Conservation (phyloP, 2,113 vertebrate species). For the Cheilinus undulatus region DNA sequence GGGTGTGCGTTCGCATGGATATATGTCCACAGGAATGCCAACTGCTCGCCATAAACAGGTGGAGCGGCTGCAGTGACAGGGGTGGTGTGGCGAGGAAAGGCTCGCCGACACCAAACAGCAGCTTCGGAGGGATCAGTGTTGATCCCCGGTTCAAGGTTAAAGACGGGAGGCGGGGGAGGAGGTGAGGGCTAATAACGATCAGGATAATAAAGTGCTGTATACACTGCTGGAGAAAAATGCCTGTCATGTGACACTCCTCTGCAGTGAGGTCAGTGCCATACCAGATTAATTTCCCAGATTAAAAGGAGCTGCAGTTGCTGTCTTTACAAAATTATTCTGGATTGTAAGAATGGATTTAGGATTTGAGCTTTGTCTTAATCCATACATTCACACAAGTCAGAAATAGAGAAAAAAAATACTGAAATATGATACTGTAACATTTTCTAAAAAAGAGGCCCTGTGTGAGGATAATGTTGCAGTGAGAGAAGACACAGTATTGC, state of each 20-base stretch:
- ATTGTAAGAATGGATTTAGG: too few relatives aligned
- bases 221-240: background rate
- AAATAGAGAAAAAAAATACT: background rate
- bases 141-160: slow-evolving; percentile 55
- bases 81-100: slow-evolving; percentile 2
- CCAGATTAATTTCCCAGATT: background rate
- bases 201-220: background rate
- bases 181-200: background rate
- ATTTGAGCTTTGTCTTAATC: background rate
- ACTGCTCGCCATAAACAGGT: slow-evolving; percentile 53
- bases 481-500: too few relatives aligned
- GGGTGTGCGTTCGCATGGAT: slow-evolving; percentile 12
- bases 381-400: background rate
- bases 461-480: too few relatives aligned
- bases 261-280: background rate
- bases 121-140: slow-evolving; percentile 39
- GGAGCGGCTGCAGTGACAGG: slow-evolving; percentile 18
- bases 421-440: too few relatives aligned
- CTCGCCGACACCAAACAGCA: slow-evolving; percentile 27
- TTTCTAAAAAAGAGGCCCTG: too few relatives aligned
- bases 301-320: background rate
- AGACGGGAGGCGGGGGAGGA: background rate
- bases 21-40: slow-evolving; percentile 30
- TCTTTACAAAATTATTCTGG: too few relatives aligned
- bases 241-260: background rate